Base-by-base conservation (phyloP, 2,113 vertebrate species). In the Eulemur macaco region DNA sequence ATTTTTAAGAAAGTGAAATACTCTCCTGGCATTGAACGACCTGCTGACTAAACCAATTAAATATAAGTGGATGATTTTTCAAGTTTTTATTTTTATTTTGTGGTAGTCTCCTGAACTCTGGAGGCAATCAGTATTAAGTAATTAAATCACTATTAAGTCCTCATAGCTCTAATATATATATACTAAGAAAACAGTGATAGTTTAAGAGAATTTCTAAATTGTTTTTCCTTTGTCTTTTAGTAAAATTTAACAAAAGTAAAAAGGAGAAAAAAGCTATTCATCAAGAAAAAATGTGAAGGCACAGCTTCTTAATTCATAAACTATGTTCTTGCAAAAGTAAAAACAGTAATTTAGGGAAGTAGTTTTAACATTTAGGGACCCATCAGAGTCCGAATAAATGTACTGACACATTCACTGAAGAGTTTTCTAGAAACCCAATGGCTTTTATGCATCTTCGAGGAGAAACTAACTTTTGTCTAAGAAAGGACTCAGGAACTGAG, bases 381-480 rank as follows among this genome's bases (percentile, higher is more conserved):
- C 31, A 34, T n/a, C 52, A 91, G 37, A 63, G 23, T 90, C 45
- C 18, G 77, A 14, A 37, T 52, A 78, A 52, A 5, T 31, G 17
- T 47, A 52, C 14, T 92, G 73, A 94, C 3, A 45, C 12, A 66
- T 37, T 95, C 39, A 90, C 27, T 89, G 21, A 88, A 91, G 20
- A 93, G 4, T 54, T 83, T 83, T 73, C 83, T 86, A 76, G 56
- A 96, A 93, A 93, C 15, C 21, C 6, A 42, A 78, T 3, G 1
- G 8, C 29, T 68, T 90, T 89, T 69, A 39, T 8, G 23, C 3
- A 93, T 80, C 80, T 82, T 95, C 34, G 2, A 86, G 20, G 14
- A 91, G 21, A 95, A 94, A 92, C 39, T 71, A 82, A 95, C 17
- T 64, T 97, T 86, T 90, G 54, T 29, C 27, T 84, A 87, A 93